These are phyloP conservation scores for Sesamia inferens DNA, from an alignment of 2,888 invertebrate genomes.

Conservation along the genomic window DNA sequence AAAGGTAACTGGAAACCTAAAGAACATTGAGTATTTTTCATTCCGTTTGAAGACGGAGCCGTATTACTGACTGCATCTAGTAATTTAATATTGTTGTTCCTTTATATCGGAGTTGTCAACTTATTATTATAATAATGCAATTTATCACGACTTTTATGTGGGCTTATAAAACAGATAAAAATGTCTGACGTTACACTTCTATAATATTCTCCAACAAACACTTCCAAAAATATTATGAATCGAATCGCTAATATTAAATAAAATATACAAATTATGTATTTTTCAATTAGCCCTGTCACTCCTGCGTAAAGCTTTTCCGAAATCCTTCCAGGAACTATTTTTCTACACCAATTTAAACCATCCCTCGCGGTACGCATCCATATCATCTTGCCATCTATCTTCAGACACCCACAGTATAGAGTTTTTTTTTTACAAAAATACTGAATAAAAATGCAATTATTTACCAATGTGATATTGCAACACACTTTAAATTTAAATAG, in stretches of 20 bases:
- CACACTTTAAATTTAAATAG: too few species aligned
- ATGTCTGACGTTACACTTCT: background rate
- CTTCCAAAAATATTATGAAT: background rate
- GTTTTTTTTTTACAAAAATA: too few species aligned
- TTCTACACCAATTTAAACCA: too few species aligned
- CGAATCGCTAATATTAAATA: background rate
- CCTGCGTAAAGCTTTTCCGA: too few species aligned
- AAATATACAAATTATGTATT: background rate
- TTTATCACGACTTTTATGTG: background rate
- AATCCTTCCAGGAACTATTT: too few species aligned
- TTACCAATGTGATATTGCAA: too few species aligned
- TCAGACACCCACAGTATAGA: too few species aligned
- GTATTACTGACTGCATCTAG: background rate
- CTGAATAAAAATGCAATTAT: too few species aligned
- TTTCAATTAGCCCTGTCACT: too few species aligned
- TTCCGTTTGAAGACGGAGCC: constrained; percentile 6
- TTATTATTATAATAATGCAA: background rate
- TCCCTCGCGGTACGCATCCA: too few species aligned
- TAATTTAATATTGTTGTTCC: background rate
- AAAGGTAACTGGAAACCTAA: constrained; percentile 18
- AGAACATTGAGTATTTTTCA: constrained; percentile 21
- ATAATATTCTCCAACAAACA: background rate
- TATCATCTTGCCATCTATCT: too few species aligned
- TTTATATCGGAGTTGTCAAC: background rate
- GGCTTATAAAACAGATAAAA: background rate